Percentiles rank a stretch among this genome's conserved stretches.
Conservation (phyloP, 2,888 invertebrate genomes). For the Macaria notata region DNA sequence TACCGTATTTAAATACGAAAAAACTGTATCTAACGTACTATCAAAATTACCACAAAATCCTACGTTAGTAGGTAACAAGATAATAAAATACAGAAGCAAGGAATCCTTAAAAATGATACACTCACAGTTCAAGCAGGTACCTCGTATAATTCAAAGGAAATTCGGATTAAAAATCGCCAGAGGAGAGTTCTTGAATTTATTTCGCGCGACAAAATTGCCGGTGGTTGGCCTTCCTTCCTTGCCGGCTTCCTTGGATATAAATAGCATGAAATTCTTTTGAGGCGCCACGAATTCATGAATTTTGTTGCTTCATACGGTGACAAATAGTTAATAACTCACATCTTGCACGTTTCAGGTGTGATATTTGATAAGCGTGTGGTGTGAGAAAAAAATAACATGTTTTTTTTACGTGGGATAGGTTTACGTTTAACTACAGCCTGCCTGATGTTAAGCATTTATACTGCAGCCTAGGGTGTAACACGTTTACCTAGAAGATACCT, state of each 20-base stretch:
- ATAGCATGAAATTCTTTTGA: constrained; percentile 52
- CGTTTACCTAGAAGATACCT: too few relatives aligned
- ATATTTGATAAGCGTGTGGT: constrained; percentile 47
- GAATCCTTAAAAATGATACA: too few relatives aligned
- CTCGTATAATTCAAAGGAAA: constrained; percentile 60
- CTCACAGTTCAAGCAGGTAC: constrained; percentile 33
- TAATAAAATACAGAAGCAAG: too few relatives aligned
- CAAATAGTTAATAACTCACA: constrained; percentile 54
- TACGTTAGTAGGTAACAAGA: too few relatives aligned
- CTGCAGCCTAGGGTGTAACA: too few relatives aligned
- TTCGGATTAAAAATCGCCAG: constrained; percentile 59
- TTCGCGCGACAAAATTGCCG: constrained; percentile 56
- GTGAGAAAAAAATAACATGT: constrained; percentile 32
- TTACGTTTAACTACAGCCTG: too few relatives aligned
- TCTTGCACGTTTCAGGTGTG: constrained; percentile 33
- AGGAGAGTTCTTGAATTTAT: constrained; percentile 55
- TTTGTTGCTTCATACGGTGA: constrained; percentile 62
- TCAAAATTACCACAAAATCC: too few relatives aligned
- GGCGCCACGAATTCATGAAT: constrained; percentile 60
- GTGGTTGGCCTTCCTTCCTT: constrained; percentile 58
- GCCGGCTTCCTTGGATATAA: constrained; percentile 42
- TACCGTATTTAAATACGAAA: too few relatives aligned
- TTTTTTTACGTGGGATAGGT: too few relatives aligned
- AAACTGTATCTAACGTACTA: too few relatives aligned
- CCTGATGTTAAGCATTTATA: too few relatives aligned